Evolutionary conservation across 2,113 vertebrate species (phyloP).

Genomic region (Notothenia coriiceps): DNA sequence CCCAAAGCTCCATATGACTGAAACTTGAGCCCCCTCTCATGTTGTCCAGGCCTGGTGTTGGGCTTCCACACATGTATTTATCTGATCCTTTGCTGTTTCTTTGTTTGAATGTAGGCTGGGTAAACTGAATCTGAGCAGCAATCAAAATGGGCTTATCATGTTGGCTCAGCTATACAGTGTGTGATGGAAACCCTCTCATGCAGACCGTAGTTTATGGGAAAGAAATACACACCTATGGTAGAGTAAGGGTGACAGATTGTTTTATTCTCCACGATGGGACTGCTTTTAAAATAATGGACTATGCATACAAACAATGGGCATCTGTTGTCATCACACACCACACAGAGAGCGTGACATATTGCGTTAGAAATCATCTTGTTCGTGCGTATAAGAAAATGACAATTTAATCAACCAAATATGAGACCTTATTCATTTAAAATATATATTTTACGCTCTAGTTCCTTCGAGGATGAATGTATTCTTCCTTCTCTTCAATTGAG

Average conservation of each 20-base stretch:
- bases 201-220: neutral
- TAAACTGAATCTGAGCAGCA: too few species aligned
- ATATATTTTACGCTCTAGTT: neutral
- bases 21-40: constrained; percentile 36
- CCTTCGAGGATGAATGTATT: neutral
- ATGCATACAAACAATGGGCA: constrained; percentile 7
- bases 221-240: constrained; percentile 1
- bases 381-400: neutral
- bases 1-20: neutral
- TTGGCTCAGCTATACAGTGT: neutral
- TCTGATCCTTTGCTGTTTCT: neutral
- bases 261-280: neutral
- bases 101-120: neutral
- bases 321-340: constrained; percentile 2
- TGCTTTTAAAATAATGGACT: constrained; percentile 15
- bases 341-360: neutral
- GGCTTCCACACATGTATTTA: neutral
- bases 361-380: neutral
- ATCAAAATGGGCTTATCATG: neutral
- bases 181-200: constrained; percentile 13
- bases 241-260: neutral
- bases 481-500: neutral
- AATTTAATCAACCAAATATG: neutral
- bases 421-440: neutral
- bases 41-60: neutral